Conservation (phyloP, 2,113 vertebrate species). For the Haemorhous mexicanus region DNA sequence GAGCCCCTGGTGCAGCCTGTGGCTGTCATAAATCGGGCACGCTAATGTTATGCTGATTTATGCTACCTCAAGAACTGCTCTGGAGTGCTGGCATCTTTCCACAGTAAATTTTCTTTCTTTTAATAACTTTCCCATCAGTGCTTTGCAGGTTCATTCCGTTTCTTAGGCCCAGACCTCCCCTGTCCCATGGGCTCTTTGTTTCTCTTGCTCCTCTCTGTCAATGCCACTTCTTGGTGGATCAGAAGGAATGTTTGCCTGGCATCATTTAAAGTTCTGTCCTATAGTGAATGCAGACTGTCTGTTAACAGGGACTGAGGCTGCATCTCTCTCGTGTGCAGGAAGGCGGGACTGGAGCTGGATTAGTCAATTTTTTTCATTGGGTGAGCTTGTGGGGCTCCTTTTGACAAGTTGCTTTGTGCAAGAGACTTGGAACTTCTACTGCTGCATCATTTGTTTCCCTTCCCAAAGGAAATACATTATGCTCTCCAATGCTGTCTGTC, state of each 20-base stretch:
- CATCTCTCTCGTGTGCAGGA: rapidly evolving
- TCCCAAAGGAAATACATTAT: neutral
- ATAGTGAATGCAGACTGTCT: neutral
- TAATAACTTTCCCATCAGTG: neutral
- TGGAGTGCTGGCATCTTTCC: neutral
- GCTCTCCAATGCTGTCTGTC: neutral
- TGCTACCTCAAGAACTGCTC: neutral
- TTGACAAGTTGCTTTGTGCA: neutral
- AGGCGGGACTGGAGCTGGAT: neutral
- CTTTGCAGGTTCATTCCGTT: neutral
- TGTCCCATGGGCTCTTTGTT: neutral
- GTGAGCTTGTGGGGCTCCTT: neutral
- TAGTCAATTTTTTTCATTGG: neutral
- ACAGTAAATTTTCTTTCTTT: neutral
- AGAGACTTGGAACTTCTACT: neutral
- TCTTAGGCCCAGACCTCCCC: neutral
- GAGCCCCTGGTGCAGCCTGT: neutral
- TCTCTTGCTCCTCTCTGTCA: neutral
- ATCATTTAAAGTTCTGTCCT: neutral
- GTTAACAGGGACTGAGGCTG: neutral
- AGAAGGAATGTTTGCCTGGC: neutral
- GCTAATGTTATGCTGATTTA: neutral
- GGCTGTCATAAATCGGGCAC: neutral
- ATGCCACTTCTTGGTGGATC: neutral
- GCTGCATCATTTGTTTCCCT: neutral